Conservation (phyloP, 1,140 invertebrate species). For the Oscheius sp. region DNA sequence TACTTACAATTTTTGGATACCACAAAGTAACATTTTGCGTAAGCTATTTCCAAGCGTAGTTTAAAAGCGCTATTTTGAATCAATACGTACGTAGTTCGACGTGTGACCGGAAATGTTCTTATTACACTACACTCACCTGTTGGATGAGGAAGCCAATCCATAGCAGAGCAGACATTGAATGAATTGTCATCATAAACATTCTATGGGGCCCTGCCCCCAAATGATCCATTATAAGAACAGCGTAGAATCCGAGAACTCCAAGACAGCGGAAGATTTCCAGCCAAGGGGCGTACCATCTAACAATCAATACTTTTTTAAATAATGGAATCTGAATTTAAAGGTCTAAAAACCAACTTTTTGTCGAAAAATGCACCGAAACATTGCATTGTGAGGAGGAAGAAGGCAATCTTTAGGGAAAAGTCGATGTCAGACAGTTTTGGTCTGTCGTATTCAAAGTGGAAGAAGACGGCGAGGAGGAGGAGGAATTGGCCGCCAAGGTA, state of each 20-base stretch:
- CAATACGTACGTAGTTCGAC: too few relatives aligned
- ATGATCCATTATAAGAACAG: conserved; percentile 38
- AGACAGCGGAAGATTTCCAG: conserved; percentile 51
- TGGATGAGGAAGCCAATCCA: conserved; percentile 20
- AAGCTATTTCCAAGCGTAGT: too few relatives aligned
- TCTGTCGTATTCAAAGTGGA: conserved; percentile 60
- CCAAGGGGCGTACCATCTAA: conserved; percentile 52
- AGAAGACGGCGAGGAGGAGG: conserved; percentile 54
- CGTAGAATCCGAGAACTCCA: conserved; percentile 55
- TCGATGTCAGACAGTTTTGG: conserved; percentile 45
- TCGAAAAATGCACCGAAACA: conserved; percentile 59
- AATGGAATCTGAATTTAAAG: background rate
- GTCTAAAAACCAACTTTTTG: conserved; percentile 23
- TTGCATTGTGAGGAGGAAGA: conserved; percentile 58
- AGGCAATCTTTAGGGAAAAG: conserved; percentile 53
- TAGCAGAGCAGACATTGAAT: conserved; percentile 7
- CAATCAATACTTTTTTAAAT: conserved; percentile 4
- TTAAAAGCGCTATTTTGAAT: too few relatives aligned
- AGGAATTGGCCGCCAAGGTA: conserved; percentile 55
- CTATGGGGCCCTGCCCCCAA: conserved; percentile 50
- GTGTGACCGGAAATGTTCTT: too few relatives aligned
- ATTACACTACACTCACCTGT: background rate
- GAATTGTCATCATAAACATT: conserved; percentile 53
- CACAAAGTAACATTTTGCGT: too few relatives aligned
- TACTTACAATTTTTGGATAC: too few relatives aligned